Conservation (phyloP, 1,140 invertebrate genomes). For the Ectropis grisescens region DNA sequence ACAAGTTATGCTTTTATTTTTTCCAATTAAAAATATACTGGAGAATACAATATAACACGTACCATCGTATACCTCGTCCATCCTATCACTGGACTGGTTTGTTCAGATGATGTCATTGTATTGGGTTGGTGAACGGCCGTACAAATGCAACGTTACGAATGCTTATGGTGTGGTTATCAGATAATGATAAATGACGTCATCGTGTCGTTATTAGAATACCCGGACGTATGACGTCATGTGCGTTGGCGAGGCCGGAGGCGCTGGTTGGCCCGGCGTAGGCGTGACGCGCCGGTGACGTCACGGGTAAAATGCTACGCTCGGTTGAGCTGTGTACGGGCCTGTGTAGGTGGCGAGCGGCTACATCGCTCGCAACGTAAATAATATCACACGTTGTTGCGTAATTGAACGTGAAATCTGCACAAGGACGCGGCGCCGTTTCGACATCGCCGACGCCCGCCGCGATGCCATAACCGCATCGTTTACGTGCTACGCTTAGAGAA, state of each 20-base stretch:
- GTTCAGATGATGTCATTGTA: too few species aligned
- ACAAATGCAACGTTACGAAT: too few species aligned
- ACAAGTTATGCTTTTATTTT: too few species aligned
- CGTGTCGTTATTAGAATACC: too few species aligned
- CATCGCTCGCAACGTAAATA: constrained; percentile 32
- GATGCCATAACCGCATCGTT: constrained; percentile 60
- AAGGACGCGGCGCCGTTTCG: constrained; percentile 49
- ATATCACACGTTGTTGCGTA: constrained; percentile 44
- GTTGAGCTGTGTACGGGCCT: constrained; percentile 10
- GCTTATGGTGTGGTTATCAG: too few species aligned
- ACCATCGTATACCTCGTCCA: too few species aligned
- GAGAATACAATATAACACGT: too few species aligned
- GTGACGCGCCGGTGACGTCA: constrained; percentile 35
- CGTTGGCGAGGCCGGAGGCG: constrained; percentile 19
- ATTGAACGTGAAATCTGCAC: constrained; percentile 54
- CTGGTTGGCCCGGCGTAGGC: constrained; percentile 24
- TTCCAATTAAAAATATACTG: too few species aligned
- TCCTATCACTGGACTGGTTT: too few species aligned
- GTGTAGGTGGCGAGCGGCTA: constrained; percentile 23
- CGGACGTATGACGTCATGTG: constrained; percentile 29
- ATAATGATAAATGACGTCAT: too few species aligned
- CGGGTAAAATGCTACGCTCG: constrained; percentile 34
- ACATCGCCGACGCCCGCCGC: constrained; percentile 35
- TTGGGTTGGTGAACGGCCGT: too few species aligned
- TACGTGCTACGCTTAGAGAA: constrained; percentile 60